These are phyloP conservation scores for Phymatocera aterrima DNA, from an alignment of 2,888 invertebrate genomes.

Conservation along the genomic window DNA sequence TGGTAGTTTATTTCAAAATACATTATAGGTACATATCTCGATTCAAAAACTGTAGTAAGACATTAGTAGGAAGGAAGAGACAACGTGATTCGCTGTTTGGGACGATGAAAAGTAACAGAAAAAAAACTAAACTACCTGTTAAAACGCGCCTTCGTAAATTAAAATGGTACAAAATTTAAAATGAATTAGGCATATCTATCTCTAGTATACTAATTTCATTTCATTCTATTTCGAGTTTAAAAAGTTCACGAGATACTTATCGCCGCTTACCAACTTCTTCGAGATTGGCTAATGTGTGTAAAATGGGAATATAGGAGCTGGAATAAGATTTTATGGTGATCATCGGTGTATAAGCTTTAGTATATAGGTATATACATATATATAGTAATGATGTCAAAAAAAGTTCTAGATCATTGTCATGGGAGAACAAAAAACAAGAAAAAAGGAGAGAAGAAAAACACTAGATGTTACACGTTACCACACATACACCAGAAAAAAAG, in stretches of 20 bases:
- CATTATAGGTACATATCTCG: too few species aligned
- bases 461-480: slow-evolving; percentile 31
- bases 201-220: background rate
- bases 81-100: background rate
- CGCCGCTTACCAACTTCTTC: slow-evolving; percentile 8
- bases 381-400: too few species aligned
- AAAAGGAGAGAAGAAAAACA: background rate
- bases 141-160: background rate
- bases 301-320: too few species aligned
- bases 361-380: too few species aligned
- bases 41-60: background rate
- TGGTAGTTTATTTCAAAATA: slow-evolving; percentile 2
- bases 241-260: background rate
- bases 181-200: background rate
- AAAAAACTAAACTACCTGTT: too few species aligned
- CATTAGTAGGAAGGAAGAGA: background rate
- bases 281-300: background rate
- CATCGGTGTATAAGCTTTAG: too few species aligned
- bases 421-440: background rate
- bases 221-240: background rate
- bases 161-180: background rate
- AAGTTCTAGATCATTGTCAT: slow-evolving; percentile 5
- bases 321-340: background rate
- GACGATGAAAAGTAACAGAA: background rate
- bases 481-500: background rate